Evolutionary conservation across 1,140 invertebrate genomes (phyloP), one percentile per base, ranked within the genome.

Genomic region (Euschistus heros): DNA sequence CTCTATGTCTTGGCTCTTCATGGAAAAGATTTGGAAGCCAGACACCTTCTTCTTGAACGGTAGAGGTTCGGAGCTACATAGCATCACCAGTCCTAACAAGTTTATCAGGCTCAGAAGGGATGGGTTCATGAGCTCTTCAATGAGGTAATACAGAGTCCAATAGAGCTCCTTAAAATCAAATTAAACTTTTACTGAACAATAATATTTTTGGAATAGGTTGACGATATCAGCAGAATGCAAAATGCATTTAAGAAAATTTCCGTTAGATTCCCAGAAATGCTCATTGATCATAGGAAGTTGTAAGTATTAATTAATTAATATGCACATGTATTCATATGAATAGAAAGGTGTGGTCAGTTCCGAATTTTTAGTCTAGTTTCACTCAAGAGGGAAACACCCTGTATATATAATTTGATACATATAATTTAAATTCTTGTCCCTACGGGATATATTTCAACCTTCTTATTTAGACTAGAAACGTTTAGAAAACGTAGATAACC

Each of bases 21-120:
- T 80, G 60, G 77, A 79, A 50, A 76, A 74, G 63, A 72, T 78
- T 0, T 85, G 83, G 83, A 82, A 81, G 67, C 84, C 84, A 0
- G 83, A 85, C 72, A 85, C 83, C 2, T 84, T 78, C 72, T 83
- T 86, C 71, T 72, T 81, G 22, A 86, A 86, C 72, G 83, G 82
- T 22, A 78, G 80, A 69, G 76, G 79, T 55, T 84, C 82, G 8
- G 79, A 83, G 67, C 75, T 84, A 20, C 84, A 85, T 69, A 80
- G 79, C 54, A 81, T 86, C 50, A 85, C 84, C 0, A 77, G 80
- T 2, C 83, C 82, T 0, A 86, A 86, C 72, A 81, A 80, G 64
- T 82, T 86, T 55, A 73, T 86, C 3, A 68, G 84, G 26, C 78
- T 86, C 2, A 72, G 79, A 42, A 69, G 77, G 26, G 79, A 85